Evolutionary conservation across 2,797 vertebrate genomes (phyloP).

Genomic region (Columba guinea): DNA sequence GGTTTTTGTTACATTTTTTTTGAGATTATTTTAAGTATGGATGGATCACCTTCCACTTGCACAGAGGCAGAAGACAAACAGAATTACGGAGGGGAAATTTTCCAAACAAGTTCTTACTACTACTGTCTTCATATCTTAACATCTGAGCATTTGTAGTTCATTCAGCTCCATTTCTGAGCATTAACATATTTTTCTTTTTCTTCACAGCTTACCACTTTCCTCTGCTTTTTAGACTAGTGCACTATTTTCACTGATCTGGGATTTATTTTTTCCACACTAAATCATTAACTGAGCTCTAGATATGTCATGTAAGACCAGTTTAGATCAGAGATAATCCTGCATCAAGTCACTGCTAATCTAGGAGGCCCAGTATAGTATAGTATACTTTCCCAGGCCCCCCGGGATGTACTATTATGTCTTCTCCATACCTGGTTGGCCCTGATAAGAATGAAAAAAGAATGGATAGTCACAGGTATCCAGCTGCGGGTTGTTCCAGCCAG

Average conservation of each 20-base stretch:
- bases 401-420: neutral
- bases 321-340: neutral
- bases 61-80: neutral
- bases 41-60: neutral
- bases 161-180: neutral
- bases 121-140: neutral
- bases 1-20: neutral
- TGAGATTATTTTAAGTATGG: neutral
- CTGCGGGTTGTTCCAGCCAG: neutral
- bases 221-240: neutral
- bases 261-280: neutral
- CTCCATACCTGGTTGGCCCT: neutral
- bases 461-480: neutral
- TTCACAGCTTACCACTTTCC: neutral
- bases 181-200: neutral
- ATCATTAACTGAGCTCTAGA: neutral
- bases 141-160: neutral
- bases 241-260: neutral
- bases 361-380: neutral
- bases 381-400: neutral
- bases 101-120: neutral
- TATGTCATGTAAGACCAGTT: neutral
- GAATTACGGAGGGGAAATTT: neutral
- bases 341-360: neutral
- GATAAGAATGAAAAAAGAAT: neutral